phyloP scores from a whole-genome alignment of 2,888 invertebrate genomes.

The Platyscelio sp. region DNA sequence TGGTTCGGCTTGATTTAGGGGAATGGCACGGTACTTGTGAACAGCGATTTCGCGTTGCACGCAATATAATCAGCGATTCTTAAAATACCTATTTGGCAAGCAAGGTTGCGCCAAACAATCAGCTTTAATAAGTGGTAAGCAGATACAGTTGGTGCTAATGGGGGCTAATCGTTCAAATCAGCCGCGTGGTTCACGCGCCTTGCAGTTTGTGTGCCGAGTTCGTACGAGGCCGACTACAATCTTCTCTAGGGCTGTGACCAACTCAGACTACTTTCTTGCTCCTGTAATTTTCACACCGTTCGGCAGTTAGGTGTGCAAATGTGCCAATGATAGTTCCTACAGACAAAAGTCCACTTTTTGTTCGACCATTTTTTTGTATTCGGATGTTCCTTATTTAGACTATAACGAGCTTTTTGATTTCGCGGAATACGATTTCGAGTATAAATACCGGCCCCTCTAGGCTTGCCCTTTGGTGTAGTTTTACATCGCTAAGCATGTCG shows the following conservation, averaged over 20 bases:
- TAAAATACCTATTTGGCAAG: slow-evolving; percentile 70
- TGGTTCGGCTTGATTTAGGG: slow-evolving; percentile 68
- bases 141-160: slow-evolving; percentile 78
- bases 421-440: slow-evolving; percentile 9
- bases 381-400: slow-evolving; percentile 39
- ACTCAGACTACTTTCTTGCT: slow-evolving; percentile 73
- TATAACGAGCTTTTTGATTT: slow-evolving; percentile 59
- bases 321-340: slow-evolving; percentile 80
- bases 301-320: slow-evolving; percentile 81
- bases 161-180: slow-evolving; percentile 80
- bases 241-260: slow-evolving; percentile 73
- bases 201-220: slow-evolving; percentile 51
- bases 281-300: slow-evolving; percentile 84
- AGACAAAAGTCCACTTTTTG: slow-evolving; percentile 59
- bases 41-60: slow-evolving; percentile 69
- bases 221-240: slow-evolving; percentile 76
- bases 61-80: slow-evolving; percentile 71
- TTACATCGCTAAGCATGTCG: no score
- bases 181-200: slow-evolving; percentile 76
- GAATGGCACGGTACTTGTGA: slow-evolving; percentile 65
- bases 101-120: slow-evolving; percentile 77
- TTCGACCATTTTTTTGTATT: neutral
- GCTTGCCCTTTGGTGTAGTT: neutral
- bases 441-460: neutral
- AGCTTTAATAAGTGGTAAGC: slow-evolving; percentile 78